phyloP scores from a whole-genome alignment of 2,888 invertebrate genomes.

The Apodemia duryi region DNA sequence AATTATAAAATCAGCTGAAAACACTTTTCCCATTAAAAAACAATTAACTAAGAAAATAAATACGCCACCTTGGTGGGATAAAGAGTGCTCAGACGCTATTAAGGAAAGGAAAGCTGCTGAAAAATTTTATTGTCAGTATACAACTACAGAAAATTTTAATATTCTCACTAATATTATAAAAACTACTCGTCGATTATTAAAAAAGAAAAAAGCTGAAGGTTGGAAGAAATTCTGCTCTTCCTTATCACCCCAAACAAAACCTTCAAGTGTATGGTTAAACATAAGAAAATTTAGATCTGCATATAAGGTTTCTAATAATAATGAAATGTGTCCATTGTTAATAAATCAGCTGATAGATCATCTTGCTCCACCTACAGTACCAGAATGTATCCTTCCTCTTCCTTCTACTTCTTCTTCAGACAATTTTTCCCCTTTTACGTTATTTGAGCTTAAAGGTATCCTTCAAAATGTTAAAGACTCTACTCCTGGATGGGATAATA shows the following conservation, averaged over 20 bases:
- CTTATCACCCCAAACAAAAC: neutral
- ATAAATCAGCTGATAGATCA: neutral
- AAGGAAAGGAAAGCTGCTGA: neutral
- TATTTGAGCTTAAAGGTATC: slow-evolving; percentile 18
- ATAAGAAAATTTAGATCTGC: slow-evolving; percentile 3
- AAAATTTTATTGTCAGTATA: neutral
- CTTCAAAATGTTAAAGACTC: slow-evolving; percentile 21
- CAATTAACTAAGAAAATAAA: neutral
- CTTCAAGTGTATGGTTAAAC: neutral
- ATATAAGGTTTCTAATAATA: neutral
- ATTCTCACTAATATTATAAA: neutral
- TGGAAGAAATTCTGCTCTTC: neutral
- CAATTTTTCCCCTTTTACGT: neutral
- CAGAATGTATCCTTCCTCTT: neutral
- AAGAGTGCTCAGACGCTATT: neutral
- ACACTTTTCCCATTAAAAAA: neutral
- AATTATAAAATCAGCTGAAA: slow-evolving; percentile 4
- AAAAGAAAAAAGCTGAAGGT: neutral
- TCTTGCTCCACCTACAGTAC: neutral
- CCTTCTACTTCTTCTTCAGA: neutral
- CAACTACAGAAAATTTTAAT: slow-evolving; percentile 3
- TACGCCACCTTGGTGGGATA: slow-evolving; percentile 8
- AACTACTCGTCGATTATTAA: neutral
- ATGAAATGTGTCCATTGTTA: neutral
- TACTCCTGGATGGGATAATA: slow-evolving; percentile 26